Evolutionary conservation across 2,888 invertebrate genomes (phyloP).

Genomic region (Clistopyga incitator): DNA sequence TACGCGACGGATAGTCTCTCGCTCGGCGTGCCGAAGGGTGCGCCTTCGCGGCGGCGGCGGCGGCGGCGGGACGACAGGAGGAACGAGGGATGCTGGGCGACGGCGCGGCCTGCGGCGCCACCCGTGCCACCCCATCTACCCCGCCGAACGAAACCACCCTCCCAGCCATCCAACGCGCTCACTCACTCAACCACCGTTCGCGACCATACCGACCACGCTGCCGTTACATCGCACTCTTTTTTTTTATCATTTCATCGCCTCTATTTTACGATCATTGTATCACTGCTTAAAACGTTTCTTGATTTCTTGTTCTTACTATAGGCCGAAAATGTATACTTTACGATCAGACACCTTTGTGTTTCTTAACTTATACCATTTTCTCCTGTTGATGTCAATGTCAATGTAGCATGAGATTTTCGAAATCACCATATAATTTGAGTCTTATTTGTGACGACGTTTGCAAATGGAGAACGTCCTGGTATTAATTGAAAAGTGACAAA

Average conservation of each 20-base stretch:
- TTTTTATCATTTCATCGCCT: conserved; percentile 61
- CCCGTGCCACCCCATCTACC: conserved; percentile 73
- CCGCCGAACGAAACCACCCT: conserved; percentile 30
- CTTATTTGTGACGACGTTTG: not conserved
- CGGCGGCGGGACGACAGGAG: conserved; percentile 79
- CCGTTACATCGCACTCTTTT: conserved; percentile 54
- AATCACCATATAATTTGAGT: not conserved
- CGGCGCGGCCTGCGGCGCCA: conserved; percentile 84
- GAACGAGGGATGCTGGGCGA: conserved; percentile 83
- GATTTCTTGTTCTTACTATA: not conserved
- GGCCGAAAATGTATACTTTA: not conserved
- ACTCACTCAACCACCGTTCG: conserved; percentile 61
- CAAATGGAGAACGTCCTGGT: not conserved
- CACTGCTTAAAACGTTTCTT: not conserved
- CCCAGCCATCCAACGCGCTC: conserved; percentile 64
- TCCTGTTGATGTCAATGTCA: too few species aligned
- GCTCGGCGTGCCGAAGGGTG: conserved; percentile 80
- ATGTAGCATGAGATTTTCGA: not conserved
- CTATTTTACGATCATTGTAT: not conserved
- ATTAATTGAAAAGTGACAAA: too few species aligned
- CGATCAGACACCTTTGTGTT: not conserved
- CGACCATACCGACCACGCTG: conserved; percentile 64
- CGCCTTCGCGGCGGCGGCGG: conserved; percentile 79
- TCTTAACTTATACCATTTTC: too few species aligned
- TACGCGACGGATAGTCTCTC: conserved; percentile 75